Evolutionary conservation across 2,797 vertebrate genomes (phyloP), one percentile per base, ranked within the genome.

Genomic region (Geotria australis): DNA sequence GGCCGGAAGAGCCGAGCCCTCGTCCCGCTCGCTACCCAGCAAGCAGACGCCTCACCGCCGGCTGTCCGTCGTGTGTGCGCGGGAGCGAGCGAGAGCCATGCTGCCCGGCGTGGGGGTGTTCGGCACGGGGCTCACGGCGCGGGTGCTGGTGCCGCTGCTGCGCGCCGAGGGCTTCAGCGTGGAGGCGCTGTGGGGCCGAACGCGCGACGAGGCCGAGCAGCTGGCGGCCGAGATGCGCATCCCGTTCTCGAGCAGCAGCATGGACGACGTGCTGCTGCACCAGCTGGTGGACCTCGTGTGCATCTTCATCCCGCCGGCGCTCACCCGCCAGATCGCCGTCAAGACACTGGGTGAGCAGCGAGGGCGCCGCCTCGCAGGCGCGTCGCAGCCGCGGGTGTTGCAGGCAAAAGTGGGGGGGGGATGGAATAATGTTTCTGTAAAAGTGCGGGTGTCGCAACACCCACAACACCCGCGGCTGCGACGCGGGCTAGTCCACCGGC

Each of bases 201-300:
- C 86, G 0, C 84, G 89, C 64, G 88, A 95, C 64, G 88, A 96
- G 62, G 89, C 88, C 0, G 71, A 76, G 51, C 73, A 75, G 58
- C 70, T 96, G 64, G 85, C 89, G 1, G 75, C 78, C 60, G 86
- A 96, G 64, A 74, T 94, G 61, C 70, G 74, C 60, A 85, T 96
- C 63, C 72, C 80, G 48, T 96, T 96, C 75, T 83, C 83, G 64
- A 96, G 86, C 1, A 96, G 83, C 64, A 77, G 69, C 53, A 88
- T 82, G 0, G 89, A 96, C 1, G 88, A 95, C 1, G 77, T 96
- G 59, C 66, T 96, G 63, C 75, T 96, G 62, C 85, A 89, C 64
- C 85, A 83, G 68, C 84, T 93, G 1, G 89, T 96, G 2, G 85
- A 96, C 67, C 77, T 96, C 57, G 85, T 96, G 65, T 96, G 86